Evolutionary conservation across 2,888 invertebrate genomes (phyloP).

Genomic region (Rosalia funebris): DNA sequence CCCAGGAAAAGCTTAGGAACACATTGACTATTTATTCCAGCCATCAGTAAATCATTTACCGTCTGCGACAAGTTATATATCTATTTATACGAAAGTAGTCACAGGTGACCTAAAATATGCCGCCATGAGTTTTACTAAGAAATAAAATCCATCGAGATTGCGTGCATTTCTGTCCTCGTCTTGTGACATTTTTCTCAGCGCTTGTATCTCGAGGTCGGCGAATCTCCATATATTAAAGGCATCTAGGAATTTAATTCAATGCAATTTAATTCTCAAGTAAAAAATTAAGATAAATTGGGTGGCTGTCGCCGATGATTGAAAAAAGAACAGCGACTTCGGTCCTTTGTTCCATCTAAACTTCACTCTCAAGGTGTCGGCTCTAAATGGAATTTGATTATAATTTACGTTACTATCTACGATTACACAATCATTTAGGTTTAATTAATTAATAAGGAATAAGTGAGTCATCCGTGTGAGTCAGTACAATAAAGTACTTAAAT

Average conservation of each 20-base stretch:
- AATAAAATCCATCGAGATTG: slow-evolving; percentile 11
- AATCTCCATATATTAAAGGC: slow-evolving; percentile 23
- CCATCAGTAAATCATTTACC: slow-evolving; percentile 4
- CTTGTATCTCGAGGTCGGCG: slow-evolving; percentile 12
- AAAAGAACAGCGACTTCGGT: too few species aligned
- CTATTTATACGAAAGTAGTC: slow-evolving; percentile 11
- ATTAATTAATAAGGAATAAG: too few species aligned
- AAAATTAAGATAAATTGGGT: too few species aligned
- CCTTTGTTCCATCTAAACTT: too few species aligned
- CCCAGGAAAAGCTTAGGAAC: background rate
- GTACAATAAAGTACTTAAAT: too few species aligned
- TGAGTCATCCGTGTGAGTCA: too few species aligned
- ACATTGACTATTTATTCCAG: background rate
- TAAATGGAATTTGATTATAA: too few species aligned
- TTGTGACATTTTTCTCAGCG: slow-evolving; percentile 29
- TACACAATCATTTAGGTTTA: too few species aligned
- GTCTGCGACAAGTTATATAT: slow-evolving; percentile 5
- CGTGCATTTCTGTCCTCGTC: slow-evolving; percentile 23
- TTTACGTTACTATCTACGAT: too few species aligned
- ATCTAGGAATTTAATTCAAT: slow-evolving; percentile 14
- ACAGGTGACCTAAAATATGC: slow-evolving; percentile 16
- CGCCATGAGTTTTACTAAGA: slow-evolving; percentile 25
- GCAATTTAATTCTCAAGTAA: too few species aligned
- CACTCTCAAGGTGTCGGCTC: too few species aligned
- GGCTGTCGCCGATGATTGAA: too few species aligned